These are phyloP conservation scores for Plestiodon gilberti DNA, from an alignment of 2,113 vertebrate species.

Conservation along the genomic window DNA sequence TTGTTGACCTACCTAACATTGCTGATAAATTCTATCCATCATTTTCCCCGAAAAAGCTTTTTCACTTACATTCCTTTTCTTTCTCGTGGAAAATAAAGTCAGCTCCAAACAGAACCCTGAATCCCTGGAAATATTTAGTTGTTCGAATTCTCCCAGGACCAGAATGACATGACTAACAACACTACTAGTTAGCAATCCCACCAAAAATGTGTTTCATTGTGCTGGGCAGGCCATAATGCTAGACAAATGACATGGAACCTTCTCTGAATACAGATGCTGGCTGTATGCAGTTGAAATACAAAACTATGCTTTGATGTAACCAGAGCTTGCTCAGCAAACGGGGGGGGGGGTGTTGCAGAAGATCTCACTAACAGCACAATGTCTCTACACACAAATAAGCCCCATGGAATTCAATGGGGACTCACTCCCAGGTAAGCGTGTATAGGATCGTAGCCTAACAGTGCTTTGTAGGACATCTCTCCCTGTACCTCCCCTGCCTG, in stretches of 20 bases:
- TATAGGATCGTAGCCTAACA: too few species aligned
- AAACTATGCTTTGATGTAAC: too few species aligned
- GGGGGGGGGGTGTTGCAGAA: too few species aligned
- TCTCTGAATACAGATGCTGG: neutral
- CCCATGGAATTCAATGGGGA: too few species aligned
- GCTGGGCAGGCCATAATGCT: too few species aligned
- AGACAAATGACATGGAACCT: neutral
- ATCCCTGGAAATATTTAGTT: conserved; percentile 1
- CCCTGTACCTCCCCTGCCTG: too few species aligned
- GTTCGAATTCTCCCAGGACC: neutral
- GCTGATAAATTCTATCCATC: neutral
- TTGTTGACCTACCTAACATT: neutral
- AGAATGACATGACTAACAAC: neutral
- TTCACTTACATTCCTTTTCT: conserved; percentile 5
- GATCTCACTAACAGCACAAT: too few species aligned
- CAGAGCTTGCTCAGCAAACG: too few species aligned
- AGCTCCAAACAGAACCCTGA: neutral
- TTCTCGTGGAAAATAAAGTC: conserved; percentile 8
- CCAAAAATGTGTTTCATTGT: neutral
- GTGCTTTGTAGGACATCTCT: too few species aligned
- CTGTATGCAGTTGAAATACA: too few species aligned
- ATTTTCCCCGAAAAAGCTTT: neutral
- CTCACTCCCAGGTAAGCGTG: too few species aligned
- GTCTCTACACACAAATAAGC: too few species aligned
- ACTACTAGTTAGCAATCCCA: neutral